Conservation (phyloP, 1,140 invertebrate genomes). For the Dreissena rostriformis region DNA sequence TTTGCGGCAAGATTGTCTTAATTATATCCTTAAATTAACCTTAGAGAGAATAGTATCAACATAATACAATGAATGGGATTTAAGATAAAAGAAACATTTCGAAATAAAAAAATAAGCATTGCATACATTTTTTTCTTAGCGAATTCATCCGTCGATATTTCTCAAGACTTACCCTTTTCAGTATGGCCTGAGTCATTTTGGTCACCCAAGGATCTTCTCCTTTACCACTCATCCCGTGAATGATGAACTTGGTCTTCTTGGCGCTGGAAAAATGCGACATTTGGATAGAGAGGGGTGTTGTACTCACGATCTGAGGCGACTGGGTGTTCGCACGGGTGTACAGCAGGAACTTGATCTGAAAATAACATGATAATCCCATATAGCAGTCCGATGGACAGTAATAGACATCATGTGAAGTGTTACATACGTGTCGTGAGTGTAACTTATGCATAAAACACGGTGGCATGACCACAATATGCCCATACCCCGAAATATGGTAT, state of each 20-base stretch:
- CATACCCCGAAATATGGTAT: no score
- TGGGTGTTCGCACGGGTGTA: constrained; percentile 56
- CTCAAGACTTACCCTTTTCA: constrained; percentile 3
- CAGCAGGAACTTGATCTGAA: constrained; percentile 54
- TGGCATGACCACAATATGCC: no score
- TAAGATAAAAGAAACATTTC: background rate
- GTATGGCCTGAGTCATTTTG: constrained; percentile 94
- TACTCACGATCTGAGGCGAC: constrained; percentile 37
- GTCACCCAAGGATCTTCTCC: constrained; percentile 95
- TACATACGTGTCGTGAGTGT: background rate
- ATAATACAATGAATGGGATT: no score
- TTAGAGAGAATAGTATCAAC: no score
- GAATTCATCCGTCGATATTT: background rate
- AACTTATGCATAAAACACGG: no score
- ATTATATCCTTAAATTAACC: no score
- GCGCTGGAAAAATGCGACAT: constrained; percentile 59
- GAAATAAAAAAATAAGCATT: background rate
- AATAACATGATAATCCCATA: background rate
- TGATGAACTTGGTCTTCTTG: constrained; percentile 88
- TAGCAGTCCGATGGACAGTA: background rate
- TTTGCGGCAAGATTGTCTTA: no score
- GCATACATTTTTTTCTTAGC: background rate
- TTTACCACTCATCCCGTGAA: constrained; percentile 96
- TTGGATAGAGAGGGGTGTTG: constrained; percentile 73
- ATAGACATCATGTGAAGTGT: background rate